These are phyloP conservation scores for Oreocharis arfaki DNA, from an alignment of 2,113 vertebrate species.

Conservation along the genomic window DNA sequence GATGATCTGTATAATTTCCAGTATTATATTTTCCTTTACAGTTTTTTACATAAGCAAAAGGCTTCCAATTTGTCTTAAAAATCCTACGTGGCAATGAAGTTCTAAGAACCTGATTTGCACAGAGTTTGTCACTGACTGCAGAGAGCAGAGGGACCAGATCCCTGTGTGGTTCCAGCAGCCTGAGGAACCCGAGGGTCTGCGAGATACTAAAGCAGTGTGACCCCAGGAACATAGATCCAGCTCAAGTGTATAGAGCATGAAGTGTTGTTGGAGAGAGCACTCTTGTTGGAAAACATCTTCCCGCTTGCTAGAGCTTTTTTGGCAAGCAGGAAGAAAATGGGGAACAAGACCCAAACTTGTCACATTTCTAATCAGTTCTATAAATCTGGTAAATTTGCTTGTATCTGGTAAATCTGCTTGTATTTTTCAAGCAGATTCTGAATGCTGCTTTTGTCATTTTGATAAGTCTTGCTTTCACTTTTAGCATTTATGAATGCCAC, in stretches of 20 bases:
- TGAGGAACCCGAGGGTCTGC: rapidly evolving
- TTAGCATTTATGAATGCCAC: background rate
- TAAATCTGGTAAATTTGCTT: background rate
- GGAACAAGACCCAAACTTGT: background rate
- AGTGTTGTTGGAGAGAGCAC: too few relatives aligned
- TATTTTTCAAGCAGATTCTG: background rate
- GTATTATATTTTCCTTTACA: background rate
- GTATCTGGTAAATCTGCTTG: background rate
- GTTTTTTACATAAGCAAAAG: background rate
- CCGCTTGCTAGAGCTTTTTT: background rate
- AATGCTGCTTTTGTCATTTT: background rate
- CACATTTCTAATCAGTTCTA: background rate
- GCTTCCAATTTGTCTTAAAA: background rate
- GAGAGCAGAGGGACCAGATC: background rate
- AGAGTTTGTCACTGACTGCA: background rate
- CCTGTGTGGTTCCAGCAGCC: background rate
- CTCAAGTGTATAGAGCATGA: background rate
- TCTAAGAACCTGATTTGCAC: background rate
- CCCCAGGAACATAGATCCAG: background rate
- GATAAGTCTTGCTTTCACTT: background rate
- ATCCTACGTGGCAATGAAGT: background rate
- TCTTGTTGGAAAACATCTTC: background rate
- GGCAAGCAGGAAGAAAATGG: background rate
- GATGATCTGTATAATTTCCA: background rate
- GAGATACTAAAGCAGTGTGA: background rate